Evolutionary conservation across 1,140 invertebrate genomes (phyloP).

Genomic region (Drosophila mauritiana): DNA sequence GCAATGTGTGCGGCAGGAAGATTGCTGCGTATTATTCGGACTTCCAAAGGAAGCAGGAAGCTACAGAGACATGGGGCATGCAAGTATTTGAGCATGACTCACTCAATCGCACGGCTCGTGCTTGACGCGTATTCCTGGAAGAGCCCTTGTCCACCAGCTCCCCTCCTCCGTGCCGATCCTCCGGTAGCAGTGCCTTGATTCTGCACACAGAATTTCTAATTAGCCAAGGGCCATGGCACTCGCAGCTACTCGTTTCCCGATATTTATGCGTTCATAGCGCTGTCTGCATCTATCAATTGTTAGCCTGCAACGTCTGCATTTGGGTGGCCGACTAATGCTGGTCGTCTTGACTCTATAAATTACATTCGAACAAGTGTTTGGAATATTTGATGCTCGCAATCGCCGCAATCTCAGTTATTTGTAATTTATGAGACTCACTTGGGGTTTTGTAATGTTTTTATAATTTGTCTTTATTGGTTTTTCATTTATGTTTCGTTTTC

Average conservation of each 20-base stretch:
- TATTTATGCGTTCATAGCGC: slow-evolving; percentile 71
- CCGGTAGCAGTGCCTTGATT: slow-evolving; percentile 48
- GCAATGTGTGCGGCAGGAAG: not conserved
- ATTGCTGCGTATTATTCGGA: not conserved
- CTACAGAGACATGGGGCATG: slow-evolving; percentile 50
- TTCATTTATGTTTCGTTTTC: slow-evolving; percentile 43
- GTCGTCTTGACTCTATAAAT: slow-evolving; percentile 74
- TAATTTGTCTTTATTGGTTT: slow-evolving; percentile 76
- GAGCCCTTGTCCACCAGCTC: not conserved
- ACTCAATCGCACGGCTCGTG: slow-evolving; percentile 60
- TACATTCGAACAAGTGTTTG: slow-evolving; percentile 53
- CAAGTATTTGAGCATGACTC: slow-evolving; percentile 67
- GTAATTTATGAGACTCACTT: slow-evolving; percentile 65
- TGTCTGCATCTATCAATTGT: slow-evolving; percentile 65
- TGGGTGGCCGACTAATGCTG: slow-evolving; percentile 62
- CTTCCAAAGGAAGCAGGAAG: slow-evolving; percentile 76
- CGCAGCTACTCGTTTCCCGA: slow-evolving; percentile 15
- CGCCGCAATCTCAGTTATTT: slow-evolving; percentile 17
- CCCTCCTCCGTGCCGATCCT: not conserved
- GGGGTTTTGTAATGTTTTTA: slow-evolving; percentile 42
- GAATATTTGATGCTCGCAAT: slow-evolving; percentile 61
- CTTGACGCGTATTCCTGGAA: slow-evolving; percentile 47
- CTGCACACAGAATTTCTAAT: slow-evolving; percentile 76
- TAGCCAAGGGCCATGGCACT: slow-evolving; percentile 36
- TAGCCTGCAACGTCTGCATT: slow-evolving; percentile 53